Conservation (phyloP, 2,797 vertebrate genomes). For the Gymnoscopelus microlampas region DNA sequence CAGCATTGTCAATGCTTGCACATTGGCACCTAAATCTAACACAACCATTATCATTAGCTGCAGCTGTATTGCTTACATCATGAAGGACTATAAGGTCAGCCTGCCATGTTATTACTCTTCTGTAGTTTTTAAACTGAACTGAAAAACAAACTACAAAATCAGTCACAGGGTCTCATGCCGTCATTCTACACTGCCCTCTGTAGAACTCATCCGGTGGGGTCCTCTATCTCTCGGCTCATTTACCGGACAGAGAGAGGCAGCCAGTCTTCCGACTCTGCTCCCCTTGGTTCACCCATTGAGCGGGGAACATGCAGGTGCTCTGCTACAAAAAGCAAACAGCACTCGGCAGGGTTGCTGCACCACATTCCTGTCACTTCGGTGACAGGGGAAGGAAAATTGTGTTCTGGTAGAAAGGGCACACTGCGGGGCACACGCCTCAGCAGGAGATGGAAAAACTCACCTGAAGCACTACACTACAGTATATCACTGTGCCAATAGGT, state of each 20-base stretch:
- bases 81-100: too few species aligned
- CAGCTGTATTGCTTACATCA: too few species aligned
- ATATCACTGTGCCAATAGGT: not conserved
- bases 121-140: too few species aligned
- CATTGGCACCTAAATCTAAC: too few species aligned
- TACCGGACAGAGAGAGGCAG: slow-evolving; percentile 35
- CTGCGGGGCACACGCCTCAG: slow-evolving; percentile 56
- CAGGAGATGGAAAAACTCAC: slow-evolving; percentile 48
- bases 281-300: slow-evolving; percentile 76
- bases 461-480: slow-evolving; percentile 22
- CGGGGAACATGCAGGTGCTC: slow-evolving; percentile 64
- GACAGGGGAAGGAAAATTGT: slow-evolving; percentile 50
- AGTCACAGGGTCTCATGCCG: too few species aligned
- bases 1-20: too few species aligned
- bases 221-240: slow-evolving; percentile 34
- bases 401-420: slow-evolving; percentile 62
- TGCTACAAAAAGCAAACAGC: slow-evolving; percentile 59
- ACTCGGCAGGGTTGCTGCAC: slow-evolving; percentile 56
- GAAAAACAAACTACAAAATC: too few species aligned
- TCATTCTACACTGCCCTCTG: not conserved
- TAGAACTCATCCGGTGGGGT: slow-evolving; percentile 16
- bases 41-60: too few species aligned
- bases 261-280: slow-evolving; percentile 39
- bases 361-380: slow-evolving; percentile 55
- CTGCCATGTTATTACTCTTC: too few species aligned